Evolutionary conservation across 2,888 invertebrate genomes (phyloP).

Genomic region (Sminthurides aquaticus): DNA sequence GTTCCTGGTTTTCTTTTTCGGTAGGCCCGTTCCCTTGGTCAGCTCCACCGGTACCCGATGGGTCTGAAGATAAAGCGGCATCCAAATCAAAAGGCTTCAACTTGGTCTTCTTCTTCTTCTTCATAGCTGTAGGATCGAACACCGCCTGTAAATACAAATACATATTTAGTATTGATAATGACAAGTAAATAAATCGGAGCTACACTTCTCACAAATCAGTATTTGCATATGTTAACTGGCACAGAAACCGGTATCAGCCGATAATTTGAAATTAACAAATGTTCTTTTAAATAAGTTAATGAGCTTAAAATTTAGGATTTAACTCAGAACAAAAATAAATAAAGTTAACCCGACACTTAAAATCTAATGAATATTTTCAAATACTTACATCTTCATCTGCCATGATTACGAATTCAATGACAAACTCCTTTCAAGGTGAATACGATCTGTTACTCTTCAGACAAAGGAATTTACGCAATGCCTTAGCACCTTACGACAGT

Average conservation of each 20-base stretch:
- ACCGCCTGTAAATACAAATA: slow-evolving; percentile 51
- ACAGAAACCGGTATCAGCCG: too few relatives aligned
- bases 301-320: too few relatives aligned
- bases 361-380: not conserved
- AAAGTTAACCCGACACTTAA: not conserved
- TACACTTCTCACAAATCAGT: too few relatives aligned
- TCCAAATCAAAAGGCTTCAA: slow-evolving; percentile 89
- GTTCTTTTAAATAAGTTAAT: too few relatives aligned
- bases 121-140: slow-evolving; percentile 70
- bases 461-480: too few relatives aligned
- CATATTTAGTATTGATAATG: not conserved
- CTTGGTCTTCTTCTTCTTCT: slow-evolving; percentile 93
- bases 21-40: slow-evolving; percentile 51
- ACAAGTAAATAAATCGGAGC: too few relatives aligned
- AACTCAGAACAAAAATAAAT: too few relatives aligned
- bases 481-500: too few relatives aligned
- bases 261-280: too few relatives aligned
- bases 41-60: slow-evolving; percentile 50
- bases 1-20: slow-evolving; percentile 52
- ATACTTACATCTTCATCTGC: slow-evolving; percentile 5
- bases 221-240: too few relatives aligned
- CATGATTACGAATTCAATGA: not conserved
- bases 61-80: slow-evolving; percentile 62
- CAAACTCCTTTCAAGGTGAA: not conserved
- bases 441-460: not conserved